Base-by-base conservation (phyloP, 2,888 invertebrate genomes). In the Drosophila emarginata region DNA sequence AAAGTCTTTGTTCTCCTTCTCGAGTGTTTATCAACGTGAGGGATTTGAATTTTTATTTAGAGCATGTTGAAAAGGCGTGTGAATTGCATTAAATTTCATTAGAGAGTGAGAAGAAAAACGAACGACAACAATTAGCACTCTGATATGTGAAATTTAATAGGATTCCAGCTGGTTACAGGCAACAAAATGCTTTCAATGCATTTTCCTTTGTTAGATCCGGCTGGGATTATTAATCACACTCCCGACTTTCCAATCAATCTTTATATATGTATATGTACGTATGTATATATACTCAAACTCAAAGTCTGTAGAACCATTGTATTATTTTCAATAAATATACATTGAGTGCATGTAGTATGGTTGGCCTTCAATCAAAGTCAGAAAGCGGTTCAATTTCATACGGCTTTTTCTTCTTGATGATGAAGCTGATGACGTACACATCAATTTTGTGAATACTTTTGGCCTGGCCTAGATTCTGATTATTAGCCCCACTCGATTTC, bases 381-480 rank as follows among this genome's bases (percentile, higher is more conserved):
- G 18, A 45, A 18, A 45, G 11, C 45, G 45, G 18, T 45, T 45
- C 45, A 12, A 45, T 45, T 45, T 45, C 45, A 21, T 45, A 21
- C 18, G 45, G 45, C 45, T 45, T 45, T 45, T 45, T 21, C 45
- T 45, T 12, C 18, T 21, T 14, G 14, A 32, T 32, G 11, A 9
- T 9, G 45, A 45, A 21, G 45, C 5, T 37, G 37, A 21, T 45
- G 45, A 45, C 45, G 45, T 45, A 45, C 45, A 45, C 45, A 45
- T 21, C 45, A 45, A 45, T 45, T 45, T 56, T 18, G 9, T n/a
- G 32, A 37, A 36, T 36, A 18, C 12, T 36, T 36, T 15, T 36
- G 57, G 65, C n/a, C 66, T 71, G 70, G 56, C 70, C 70, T 71
- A 71, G 67, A 71, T 71, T 69, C 21, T 45, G 45, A 45, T 45